Evolutionary conservation across 1,140 invertebrate genomes (phyloP).

Genomic region (Subanguina moxae): DNA sequence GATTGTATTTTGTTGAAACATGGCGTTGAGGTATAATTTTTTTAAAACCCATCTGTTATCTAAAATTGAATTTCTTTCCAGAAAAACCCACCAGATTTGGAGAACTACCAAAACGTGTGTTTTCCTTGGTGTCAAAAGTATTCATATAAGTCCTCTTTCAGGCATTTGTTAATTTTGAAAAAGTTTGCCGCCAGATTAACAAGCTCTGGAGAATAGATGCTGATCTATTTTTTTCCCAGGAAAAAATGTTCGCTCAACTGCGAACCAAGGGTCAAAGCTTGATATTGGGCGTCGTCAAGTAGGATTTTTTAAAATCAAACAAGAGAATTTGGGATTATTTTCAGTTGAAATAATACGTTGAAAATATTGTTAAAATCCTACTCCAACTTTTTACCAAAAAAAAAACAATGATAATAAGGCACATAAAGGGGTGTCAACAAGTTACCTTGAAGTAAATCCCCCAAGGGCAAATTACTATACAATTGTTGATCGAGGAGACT

Average conservation of each 20-base stretch:
- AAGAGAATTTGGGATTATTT: too few relatives aligned
- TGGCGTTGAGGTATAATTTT: not conserved
- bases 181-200: constrained; percentile 3
- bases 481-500: too few relatives aligned
- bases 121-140: not conserved
- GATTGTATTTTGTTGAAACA: not conserved
- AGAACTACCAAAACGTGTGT: not conserved
- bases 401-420: too few relatives aligned
- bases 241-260: not conserved
- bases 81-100: not conserved
- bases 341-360: too few relatives aligned
- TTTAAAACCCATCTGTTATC: not conserved
- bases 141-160: not conserved
- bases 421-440: too few relatives aligned
- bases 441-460: too few relatives aligned
- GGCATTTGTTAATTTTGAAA: constrained; percentile 6
- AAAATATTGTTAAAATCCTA: too few relatives aligned
- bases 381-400: too few relatives aligned
- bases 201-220: not conserved
- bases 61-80: not conserved
- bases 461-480: too few relatives aligned
- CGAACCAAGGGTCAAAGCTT: constrained; percentile 6
- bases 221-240: not conserved
- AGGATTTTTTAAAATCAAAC: too few relatives aligned
- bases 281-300: constrained; percentile 9